A percentile compares a stretch with the other conserved stretches of the same genome.
Conservation (phyloP, 1,140 invertebrate species). For the Trialeurodes vaporariorum region DNA sequence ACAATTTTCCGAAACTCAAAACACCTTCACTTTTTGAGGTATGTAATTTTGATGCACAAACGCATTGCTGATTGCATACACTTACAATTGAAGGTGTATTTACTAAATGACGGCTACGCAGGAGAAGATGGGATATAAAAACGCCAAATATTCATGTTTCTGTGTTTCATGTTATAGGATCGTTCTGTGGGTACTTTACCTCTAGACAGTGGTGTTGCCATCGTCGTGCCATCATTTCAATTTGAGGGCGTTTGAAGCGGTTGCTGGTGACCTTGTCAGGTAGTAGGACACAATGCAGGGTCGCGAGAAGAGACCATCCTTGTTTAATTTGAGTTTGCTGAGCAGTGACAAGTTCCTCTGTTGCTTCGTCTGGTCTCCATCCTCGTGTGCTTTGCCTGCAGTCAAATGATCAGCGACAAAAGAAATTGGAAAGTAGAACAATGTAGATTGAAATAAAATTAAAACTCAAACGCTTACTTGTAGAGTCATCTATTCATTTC, state of each 20-base stretch:
- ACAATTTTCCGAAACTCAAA: too few relatives aligned
- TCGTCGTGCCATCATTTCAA: slow-evolving; percentile 91
- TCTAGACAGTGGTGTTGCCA: slow-evolving; percentile 99
- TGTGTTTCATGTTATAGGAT: too few relatives aligned
- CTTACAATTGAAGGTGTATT: too few relatives aligned
- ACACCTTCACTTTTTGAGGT: too few relatives aligned
- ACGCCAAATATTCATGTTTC: too few relatives aligned
- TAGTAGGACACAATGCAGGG: slow-evolving; percentile 88
- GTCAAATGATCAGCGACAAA: not conserved
- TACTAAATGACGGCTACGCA: too few relatives aligned
- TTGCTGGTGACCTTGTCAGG: slow-evolving; percentile 81
- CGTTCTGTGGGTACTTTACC: too few relatives aligned
- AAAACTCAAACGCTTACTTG: not conserved
- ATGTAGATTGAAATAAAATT: not conserved
- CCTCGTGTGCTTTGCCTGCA: slow-evolving; percentile 25
- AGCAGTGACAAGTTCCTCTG: slow-evolving; percentile 67
- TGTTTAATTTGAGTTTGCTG: slow-evolving; percentile 88
- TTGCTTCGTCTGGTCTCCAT: slow-evolving; percentile 59
- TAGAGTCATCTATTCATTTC: not conserved
- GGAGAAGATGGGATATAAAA: too few relatives aligned
- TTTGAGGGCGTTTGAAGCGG: slow-evolving; percentile 80
- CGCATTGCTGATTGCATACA: too few relatives aligned
- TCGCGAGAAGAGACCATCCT: slow-evolving; percentile 91
- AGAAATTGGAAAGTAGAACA: not conserved
- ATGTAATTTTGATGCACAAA: too few relatives aligned